Conservation (phyloP, 2,113 vertebrate species). For the Triplophysa dalaica region DNA sequence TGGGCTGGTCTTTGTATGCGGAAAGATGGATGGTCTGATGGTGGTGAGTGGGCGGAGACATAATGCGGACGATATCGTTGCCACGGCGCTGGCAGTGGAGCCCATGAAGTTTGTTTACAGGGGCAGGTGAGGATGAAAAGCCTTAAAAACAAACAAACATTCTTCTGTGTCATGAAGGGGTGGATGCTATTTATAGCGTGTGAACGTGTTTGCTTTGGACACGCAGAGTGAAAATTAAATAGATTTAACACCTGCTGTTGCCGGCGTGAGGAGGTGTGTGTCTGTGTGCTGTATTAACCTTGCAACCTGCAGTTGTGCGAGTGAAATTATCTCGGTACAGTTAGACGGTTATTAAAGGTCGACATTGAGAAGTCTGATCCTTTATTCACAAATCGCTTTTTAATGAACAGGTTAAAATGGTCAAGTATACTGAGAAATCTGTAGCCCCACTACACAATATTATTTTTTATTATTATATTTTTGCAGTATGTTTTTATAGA, state of each 20-base stretch:
- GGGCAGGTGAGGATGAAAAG: constrained; percentile 81
- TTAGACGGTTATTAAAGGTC: not conserved
- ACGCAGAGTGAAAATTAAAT: constrained; percentile 39
- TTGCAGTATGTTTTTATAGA: too few species aligned
- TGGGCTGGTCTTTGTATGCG: constrained; percentile 94
- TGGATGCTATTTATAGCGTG: constrained; percentile 7
- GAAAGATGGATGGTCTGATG: constrained; percentile 99
- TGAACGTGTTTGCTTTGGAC: constrained; percentile 26
- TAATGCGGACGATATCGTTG: constrained; percentile 97
- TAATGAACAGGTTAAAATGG: not conserved
- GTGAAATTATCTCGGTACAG: not conserved
- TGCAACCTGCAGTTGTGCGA: not conserved
- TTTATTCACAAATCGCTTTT: not conserved
- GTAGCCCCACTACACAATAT: not conserved
- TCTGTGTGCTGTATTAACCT: not conserved
- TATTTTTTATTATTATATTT: too few species aligned
- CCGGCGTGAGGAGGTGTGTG: not conserved
- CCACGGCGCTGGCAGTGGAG: constrained; percentile 94
- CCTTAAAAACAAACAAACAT: constrained; percentile 22
- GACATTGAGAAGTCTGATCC: not conserved
- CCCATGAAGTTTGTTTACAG: constrained; percentile 99
- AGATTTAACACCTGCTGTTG: constrained; percentile 27
- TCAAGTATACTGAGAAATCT: not conserved
- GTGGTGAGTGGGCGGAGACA: constrained; percentile 95
- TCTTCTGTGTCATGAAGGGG: not conserved